Evolutionary conservation across 92 coral and sea anemone species (phyloP).

Genomic region (Phenganax subtilis): DNA sequence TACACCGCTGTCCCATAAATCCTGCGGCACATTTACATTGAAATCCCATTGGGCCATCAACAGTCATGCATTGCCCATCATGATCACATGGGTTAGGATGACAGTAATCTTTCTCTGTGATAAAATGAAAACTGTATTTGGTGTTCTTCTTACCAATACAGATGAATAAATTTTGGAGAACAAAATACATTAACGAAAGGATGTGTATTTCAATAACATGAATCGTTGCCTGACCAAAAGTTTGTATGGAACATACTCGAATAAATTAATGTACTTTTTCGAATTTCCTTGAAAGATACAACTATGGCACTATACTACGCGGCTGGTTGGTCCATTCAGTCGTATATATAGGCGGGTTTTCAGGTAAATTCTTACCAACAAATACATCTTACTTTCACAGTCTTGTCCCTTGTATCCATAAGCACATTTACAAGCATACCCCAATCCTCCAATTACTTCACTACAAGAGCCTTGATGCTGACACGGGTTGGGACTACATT

Average conservation of each 20-base stretch:
- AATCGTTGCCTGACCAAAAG: no score
- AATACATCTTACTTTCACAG: conserved; percentile 61
- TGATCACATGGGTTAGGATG: conserved; percentile 90
- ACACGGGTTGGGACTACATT: conserved; percentile 92
- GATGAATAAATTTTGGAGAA: neutral
- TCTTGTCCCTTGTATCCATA: conserved; percentile 75
- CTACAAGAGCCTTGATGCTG: conserved; percentile 78
- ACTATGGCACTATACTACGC: no score
- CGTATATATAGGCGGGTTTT: no score
- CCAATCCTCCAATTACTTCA: conserved; percentile 61
- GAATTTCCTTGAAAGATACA: no score
- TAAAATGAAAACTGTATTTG: neutral
- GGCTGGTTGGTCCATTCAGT: no score
- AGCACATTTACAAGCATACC: conserved; percentile 85
- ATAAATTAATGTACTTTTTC: no score
- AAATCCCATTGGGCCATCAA: conserved; percentile 76
- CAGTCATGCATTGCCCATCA: conserved; percentile 67
- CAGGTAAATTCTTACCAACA: no score
- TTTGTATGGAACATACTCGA: no score
- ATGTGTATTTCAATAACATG: no score
- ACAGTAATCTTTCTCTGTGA: conserved; percentile 77
- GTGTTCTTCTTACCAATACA: no score
- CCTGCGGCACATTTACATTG: conserved; percentile 83
- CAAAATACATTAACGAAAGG: neutral
- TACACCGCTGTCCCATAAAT: conserved; percentile 73